These are phyloP conservation scores for Pseudomyrmex sp. DNA, from an alignment of 1,140 invertebrate genomes.

Conservation along the genomic window DNA sequence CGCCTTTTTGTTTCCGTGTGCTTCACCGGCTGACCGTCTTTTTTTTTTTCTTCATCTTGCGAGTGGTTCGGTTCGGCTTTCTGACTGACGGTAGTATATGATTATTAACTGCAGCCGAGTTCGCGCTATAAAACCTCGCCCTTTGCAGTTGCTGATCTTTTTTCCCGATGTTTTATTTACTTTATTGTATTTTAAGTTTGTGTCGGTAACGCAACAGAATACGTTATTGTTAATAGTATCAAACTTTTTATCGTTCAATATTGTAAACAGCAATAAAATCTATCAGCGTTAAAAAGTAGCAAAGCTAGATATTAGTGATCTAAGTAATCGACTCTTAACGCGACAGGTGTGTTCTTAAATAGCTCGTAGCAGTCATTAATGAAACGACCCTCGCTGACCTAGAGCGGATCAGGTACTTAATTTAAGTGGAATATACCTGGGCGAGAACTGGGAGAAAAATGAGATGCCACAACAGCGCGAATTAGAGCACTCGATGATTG, in stretches of 20 bases:
- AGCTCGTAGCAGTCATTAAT: background rate
- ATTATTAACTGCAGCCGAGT: background rate
- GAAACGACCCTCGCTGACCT: background rate
- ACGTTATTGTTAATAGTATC: too few species aligned
- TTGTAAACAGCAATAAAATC: too few species aligned
- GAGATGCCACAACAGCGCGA: constrained; percentile 13
- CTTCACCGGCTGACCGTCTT: constrained; percentile 18
- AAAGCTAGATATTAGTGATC: background rate
- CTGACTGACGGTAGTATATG: background rate
- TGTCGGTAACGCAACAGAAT: too few species aligned
- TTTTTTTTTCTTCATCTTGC: background rate
- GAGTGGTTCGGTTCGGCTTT: constrained; percentile 2
- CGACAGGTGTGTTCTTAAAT: background rate
- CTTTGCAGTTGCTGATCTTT: too few species aligned
- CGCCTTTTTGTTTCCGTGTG: constrained; percentile 48
- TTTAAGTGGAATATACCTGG: constrained; percentile 11
- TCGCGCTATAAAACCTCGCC: too few species aligned
- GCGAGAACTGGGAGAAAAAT: background rate
- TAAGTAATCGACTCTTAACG: constrained; percentile 8
- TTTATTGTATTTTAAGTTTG: too few species aligned
- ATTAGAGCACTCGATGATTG: background rate
- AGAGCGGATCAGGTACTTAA: background rate
- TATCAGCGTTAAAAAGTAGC: background rate
- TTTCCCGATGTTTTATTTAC: too few species aligned
- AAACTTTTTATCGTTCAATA: too few species aligned